Evolutionary conservation across 2,888 invertebrate species (phyloP), one percentile per base, ranked within the genome.

Genomic region (Euzetes globulus): DNA sequence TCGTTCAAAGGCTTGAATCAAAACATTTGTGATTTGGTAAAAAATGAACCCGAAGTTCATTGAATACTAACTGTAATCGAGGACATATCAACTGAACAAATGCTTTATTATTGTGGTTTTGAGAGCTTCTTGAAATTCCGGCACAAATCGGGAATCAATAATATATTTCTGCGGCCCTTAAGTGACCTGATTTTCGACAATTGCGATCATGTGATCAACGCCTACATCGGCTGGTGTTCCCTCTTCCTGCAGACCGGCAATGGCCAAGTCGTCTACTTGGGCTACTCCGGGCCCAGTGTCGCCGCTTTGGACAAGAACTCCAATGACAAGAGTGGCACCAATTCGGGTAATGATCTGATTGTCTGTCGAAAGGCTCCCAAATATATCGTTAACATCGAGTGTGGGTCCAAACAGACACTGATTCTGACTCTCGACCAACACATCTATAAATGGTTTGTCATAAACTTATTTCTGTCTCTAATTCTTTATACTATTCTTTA

Each of bases 201-300:
- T 19, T 9, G 47, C 17, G 71, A 71, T 45, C 55, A 71, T 25
- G 72, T 74, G 25, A 74, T 75, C 52, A 52, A 58, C 1, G 73
- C 71, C 37, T 75, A 70, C 71, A 75, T 75, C 19, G 75, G 75
- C 29, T 75, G 75, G 75, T 75, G 75, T 63, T 73, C 75, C 0
- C 29, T 75, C 17, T 75, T 75, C 58, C 41, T 75, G 9, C 47
- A 73, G 7, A 75, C 75, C 11, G 75, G 63, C 4, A 70, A 72
- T 47, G 73, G 73, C 15, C 73, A 73, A 27, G 41, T 75, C n/a
- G 25, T 75, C 6, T 75, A 70, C 25, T 19, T 75, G 37, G 68
- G 73, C 15, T 73, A 68, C 22, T 27, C 45, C 27, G 73, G 50
- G 41, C 25, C 29, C 1, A 22, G 33, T 33, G 33, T 33, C 33